Conservation (phyloP, 2,797 vertebrate species). For the Otolemur crassicaudatus region DNA sequence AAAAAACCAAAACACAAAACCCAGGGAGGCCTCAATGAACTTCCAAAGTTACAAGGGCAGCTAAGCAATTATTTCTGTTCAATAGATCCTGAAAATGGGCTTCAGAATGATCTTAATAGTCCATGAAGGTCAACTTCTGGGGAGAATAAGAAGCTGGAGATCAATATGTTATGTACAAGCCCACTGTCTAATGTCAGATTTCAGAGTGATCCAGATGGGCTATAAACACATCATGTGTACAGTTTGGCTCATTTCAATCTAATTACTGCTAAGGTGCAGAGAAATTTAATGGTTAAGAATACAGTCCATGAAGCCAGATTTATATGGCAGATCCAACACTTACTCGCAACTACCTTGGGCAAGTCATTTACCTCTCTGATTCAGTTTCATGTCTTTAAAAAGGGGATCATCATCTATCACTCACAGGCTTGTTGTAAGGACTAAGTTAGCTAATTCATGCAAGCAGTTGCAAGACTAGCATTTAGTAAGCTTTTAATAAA, state of each 20-base stretch:
- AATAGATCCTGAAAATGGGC: background rate
- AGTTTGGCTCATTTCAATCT: background rate
- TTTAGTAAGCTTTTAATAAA: background rate
- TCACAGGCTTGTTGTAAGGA: background rate
- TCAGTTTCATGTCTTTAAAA: background rate
- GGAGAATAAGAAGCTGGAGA: background rate
- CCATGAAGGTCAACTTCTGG: background rate
- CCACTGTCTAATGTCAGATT: background rate
- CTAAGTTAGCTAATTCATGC: background rate
- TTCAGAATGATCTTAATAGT: background rate
- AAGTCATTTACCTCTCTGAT: background rate
- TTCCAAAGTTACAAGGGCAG: conserved; percentile 1
- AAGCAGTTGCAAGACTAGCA: background rate
- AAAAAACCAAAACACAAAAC: background rate
- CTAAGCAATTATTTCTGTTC: background rate
- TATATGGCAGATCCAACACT: background rate
- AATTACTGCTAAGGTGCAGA: background rate
- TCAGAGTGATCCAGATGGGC: background rate
- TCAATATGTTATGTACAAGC: background rate
- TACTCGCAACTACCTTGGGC: background rate
- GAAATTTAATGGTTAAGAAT: background rate
- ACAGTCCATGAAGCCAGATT: background rate
- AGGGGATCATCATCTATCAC: background rate
- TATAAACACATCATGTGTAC: background rate
- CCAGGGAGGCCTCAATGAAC: background rate